Base-by-base conservation (phyloP, 2,888 invertebrate genomes). In the Drosophila diplacantha region DNA sequence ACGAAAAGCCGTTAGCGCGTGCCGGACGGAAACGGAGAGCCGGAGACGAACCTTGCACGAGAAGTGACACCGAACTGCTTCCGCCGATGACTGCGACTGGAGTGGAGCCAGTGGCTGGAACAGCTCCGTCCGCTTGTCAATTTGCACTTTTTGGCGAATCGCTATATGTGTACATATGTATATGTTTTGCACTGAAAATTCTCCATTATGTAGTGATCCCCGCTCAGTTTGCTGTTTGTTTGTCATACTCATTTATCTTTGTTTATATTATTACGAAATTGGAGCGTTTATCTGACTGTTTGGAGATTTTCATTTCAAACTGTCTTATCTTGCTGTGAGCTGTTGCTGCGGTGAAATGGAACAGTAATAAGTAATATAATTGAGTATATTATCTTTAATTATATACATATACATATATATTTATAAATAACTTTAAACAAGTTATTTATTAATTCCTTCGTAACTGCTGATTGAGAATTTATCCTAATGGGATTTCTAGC, bases 121-220 rank as follows among this genome's bases (percentile, higher is more conserved):
- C 67, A 26, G 46, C 62, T 65, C 38, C 35, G 55, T 31, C 57
- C 26, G 51, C 26, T 51, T 50, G 62, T 49, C 71, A 81, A 81
- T 81, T 83, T 43, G 58, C 78, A 83, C 79, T 53, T 71, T 73
- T 67, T 14, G 16, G 32, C 50, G 59, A 68, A 57, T 18, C 20
- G 34, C 29, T 38, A 12, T 54, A 38, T 12, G 34, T 43, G 24
- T 16, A 12, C 18, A 4, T 11, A 31, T 1, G 5, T 56, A 29
- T 37, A 58, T 32, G 58, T 31, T 44, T 37, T 18, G 20, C 11
- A 37, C n/a, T n/a, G 51, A 35, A 32, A 32, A 44, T 51, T 51
- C 29, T 51, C n/a, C 34, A 66, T 69, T 44, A 50, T 37, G 55
- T 60, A 39, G 52, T 54, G 61, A 35, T 55, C 49, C 47, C 41